phyloP scores from a whole-genome alignment of 2,888 invertebrate genomes.

The Drosophila melanosoma region DNA sequence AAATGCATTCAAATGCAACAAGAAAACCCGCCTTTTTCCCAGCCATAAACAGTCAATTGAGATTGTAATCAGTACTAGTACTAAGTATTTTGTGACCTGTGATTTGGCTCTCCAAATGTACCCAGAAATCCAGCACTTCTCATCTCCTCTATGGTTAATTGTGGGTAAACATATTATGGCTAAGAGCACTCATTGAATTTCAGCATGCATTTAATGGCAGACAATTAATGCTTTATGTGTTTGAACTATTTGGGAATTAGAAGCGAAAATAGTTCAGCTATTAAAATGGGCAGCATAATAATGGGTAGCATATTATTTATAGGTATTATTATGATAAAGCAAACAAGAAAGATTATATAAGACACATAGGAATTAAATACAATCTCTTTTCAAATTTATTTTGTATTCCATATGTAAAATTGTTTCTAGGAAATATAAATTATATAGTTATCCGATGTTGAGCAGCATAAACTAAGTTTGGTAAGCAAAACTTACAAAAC shows the following conservation, averaged over 20 bases:
- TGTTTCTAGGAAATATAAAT: not conserved
- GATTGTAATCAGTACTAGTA: not conserved
- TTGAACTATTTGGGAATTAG: not conserved
- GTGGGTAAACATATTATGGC: not conserved
- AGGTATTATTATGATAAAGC: not conserved
- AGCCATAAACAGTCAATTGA: constrained; percentile 7
- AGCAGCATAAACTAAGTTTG: not conserved
- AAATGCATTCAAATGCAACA: not conserved
- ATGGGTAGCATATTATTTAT: not conserved
- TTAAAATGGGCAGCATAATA: not conserved
- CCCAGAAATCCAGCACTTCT: not conserved
- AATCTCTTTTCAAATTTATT: not conserved
- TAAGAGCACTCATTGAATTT: not conserved
- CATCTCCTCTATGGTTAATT: not conserved
- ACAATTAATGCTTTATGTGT: not conserved
- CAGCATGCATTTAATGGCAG: not conserved
- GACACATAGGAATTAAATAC: not conserved
- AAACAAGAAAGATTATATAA: not conserved
- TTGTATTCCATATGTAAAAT: not conserved
- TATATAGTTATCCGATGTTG: not conserved
- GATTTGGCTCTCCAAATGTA: not conserved
- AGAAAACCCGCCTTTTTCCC: not conserved
- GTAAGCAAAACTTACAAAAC: not conserved
- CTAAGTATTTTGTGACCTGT: not conserved
- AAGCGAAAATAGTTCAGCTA: not conserved